Base-by-base conservation (phyloP, 2,113 vertebrate genomes). In the Austrofundulus limnaeus region DNA sequence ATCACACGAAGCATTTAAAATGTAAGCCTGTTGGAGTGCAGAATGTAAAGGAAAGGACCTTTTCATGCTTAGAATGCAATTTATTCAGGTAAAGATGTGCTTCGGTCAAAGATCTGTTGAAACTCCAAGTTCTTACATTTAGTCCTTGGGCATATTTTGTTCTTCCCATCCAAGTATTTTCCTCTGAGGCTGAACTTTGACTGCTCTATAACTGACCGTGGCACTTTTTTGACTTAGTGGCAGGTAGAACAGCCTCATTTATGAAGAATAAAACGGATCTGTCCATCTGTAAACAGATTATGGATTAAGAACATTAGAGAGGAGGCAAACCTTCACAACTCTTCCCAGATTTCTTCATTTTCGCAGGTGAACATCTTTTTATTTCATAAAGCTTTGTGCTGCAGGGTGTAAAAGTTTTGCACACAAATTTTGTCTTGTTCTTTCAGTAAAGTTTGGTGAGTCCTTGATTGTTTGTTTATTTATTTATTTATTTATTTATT, bases 211-310 rank as follows among this genome's bases (percentile, higher is more conserved):
- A 67, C 52, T 75, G 55, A 73, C 45, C 51, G 28, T 3, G 31
- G 15, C 74, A 28, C 50, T 62, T 76, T 70, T 66, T 45, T 13
- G 34, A 48, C 52, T 72, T 57, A 61, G 46, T 34, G 16, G 41
- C 41, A 48, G 67, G 66, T 75, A 20, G 67, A 72, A 69, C 75
- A 75, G 64, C 72, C 72, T 64, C 19, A 42, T 74, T 73, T 34
- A 38, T 16, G 28, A 66, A 59, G 67, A 80, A 78, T 86, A 72
- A 81, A 68, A 51, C 12, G 34, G 39, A 54, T 74, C 57, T 41
- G 47, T 51, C 60, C 25, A 47, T 69, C n/a, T 8, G 21, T 80
- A 64, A 84, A 86, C 77, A 83, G 73, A 86, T 84, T 78, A 85
- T 46, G 82, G 77, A 80, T 83, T 87, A 75, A 38, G 39, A 63